Evolutionary conservation across 2,797 vertebrate species (phyloP).

Genomic region (Eulemur coronatus): DNA sequence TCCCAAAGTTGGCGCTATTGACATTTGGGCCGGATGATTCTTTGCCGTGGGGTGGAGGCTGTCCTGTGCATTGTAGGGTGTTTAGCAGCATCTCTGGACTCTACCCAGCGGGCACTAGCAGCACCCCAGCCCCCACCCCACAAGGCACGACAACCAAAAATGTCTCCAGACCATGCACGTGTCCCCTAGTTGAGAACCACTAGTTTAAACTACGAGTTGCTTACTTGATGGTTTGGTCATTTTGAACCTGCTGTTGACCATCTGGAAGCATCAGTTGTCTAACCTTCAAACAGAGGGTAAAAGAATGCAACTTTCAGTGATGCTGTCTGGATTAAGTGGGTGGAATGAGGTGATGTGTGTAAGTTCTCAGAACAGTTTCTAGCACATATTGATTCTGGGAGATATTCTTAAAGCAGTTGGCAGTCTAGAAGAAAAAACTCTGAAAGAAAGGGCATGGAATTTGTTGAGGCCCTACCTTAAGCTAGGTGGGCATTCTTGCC

Average conservation of each 20-base stretch:
- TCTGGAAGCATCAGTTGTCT: too few species aligned
- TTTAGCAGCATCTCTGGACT: not conserved
- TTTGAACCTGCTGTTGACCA: not conserved
- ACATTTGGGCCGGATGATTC: too few species aligned
- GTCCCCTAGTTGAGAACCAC: not conserved
- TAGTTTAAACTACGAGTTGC: not conserved
- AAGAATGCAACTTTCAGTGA: accelerated
- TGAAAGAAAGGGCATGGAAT: not conserved
- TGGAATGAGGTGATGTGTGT: accelerated
- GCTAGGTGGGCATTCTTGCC: not conserved
- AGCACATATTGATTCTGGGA: not conserved
- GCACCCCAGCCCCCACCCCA: not conserved
- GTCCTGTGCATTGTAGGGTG: too few species aligned
- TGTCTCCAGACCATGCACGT: not conserved
- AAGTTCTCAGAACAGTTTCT: not conserved
- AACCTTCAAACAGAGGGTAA: not conserved
- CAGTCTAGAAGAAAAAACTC: not conserved
- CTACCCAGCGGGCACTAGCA: too few species aligned
- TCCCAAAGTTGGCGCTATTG: not conserved
- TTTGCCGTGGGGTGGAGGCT: not conserved
- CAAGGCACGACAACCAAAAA: accelerated
- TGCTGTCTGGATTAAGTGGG: too few species aligned
- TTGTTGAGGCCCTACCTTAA: too few species aligned
- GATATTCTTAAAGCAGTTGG: not conserved
- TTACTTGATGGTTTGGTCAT: not conserved